These are phyloP conservation scores for Bicyclus anynana DNA, from an alignment of 1,140 invertebrate species.

Conservation along the genomic window DNA sequence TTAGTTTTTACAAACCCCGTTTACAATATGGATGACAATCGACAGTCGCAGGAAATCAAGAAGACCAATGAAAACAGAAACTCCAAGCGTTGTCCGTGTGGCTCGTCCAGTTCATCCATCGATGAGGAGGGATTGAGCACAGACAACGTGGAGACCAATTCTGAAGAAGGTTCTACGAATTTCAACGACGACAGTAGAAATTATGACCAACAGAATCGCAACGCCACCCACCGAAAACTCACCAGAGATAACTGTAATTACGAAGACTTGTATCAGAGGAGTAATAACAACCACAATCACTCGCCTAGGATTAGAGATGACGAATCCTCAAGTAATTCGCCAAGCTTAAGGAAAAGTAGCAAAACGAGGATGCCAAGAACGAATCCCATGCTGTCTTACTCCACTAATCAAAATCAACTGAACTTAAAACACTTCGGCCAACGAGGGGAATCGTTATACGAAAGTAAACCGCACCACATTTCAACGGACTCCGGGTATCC, in stretches of 20 bases:
- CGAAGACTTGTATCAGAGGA: constrained; percentile 75
- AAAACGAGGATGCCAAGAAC: constrained; percentile 75
- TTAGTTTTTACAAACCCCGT: constrained; percentile 93
- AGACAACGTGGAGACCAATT: constrained; percentile 76
- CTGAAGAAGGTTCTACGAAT: constrained; percentile 74
- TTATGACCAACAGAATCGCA: constrained; percentile 77
- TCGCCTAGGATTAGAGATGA: constrained; percentile 64
- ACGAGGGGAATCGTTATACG: constrained; percentile 61
- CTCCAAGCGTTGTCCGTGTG: constrained; percentile 70
- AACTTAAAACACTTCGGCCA: constrained; percentile 75
- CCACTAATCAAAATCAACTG: constrained; percentile 64
- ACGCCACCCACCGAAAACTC: constrained; percentile 71
- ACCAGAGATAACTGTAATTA: constrained; percentile 71
- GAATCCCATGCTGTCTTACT: constrained; percentile 75
- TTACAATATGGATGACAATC: constrained; percentile 83
- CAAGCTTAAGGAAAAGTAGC: constrained; percentile 64
- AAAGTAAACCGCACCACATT: constrained; percentile 69
- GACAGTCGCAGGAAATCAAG: constrained; percentile 62
- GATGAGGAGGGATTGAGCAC: constrained; percentile 77
- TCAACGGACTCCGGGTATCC: constrained; percentile 64
- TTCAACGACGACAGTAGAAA: constrained; percentile 72
- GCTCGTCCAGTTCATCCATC: constrained; percentile 77
- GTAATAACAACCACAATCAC: constrained; percentile 50
- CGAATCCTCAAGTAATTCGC: constrained; percentile 69
- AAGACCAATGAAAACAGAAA: constrained; percentile 64